Evolutionary conservation across 2,797 vertebrate species (phyloP).

Genomic region (Emys orbicularis): DNA sequence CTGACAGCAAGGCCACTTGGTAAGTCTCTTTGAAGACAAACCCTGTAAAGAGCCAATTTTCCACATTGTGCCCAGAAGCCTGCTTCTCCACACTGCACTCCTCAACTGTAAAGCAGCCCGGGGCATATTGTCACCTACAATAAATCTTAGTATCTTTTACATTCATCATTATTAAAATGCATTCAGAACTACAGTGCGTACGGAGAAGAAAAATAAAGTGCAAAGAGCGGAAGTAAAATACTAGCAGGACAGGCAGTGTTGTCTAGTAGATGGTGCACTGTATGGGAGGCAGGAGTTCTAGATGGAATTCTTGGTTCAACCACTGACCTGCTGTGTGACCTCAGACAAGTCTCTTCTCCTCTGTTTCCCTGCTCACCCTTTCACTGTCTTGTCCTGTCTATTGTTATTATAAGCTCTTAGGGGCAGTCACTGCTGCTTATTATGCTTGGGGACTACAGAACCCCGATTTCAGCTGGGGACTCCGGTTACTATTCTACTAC

Average conservation of each 20-base stretch:
- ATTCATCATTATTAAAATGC: not conserved
- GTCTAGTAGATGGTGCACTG: not conserved
- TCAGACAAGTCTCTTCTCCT: too few relatives aligned
- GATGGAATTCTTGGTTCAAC: not conserved
- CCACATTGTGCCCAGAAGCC: not conserved
- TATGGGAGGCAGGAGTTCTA: not conserved
- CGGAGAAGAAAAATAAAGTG: not conserved
- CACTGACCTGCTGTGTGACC: too few relatives aligned
- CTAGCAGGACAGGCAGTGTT: not conserved
- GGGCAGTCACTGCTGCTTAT: not conserved
- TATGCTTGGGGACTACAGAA: not conserved
- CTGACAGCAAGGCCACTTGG: not conserved
- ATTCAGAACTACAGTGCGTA: not conserved
- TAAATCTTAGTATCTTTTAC: not conserved
- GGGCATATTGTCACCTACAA: not conserved
- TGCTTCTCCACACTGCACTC: not conserved
- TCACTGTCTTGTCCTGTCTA: not conserved
- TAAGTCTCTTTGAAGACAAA: not conserved
- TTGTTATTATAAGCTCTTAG: not conserved
- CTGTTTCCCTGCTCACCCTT: not conserved
- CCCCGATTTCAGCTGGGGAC: not conserved
- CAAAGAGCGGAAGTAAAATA: not conserved
- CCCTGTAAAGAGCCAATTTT: not conserved
- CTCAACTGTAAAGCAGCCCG: not conserved
- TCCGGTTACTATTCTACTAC: not conserved